Base-by-base conservation (phyloP, 2,888 invertebrate species). In the Phaonia tiefii region DNA sequence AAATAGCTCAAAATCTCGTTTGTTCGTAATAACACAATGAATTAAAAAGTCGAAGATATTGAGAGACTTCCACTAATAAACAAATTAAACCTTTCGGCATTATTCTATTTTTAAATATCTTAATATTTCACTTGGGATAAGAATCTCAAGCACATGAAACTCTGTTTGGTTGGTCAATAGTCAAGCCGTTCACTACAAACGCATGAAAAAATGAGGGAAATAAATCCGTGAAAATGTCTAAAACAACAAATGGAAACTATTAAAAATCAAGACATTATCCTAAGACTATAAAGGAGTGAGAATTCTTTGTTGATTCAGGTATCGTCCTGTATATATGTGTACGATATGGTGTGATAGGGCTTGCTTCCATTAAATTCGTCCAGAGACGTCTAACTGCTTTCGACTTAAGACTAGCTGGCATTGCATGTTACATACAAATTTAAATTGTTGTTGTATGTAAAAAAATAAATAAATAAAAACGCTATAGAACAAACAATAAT, bases 401-500 rank as follows among this genome's bases (percentile, higher is more conserved):
- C 56, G 58, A 58, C 79, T 75, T 71, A 79, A 79, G 70, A 70
- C 76, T 73, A 70, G 79, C 73, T 74, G 65, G 79, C 44, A 31
- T 76, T 79, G 78, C 82, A 82, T 82, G 79, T 79, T 73, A 49
- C 72, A 82, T 76, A 76, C 79, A 66, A 74, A 82, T 76, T 79
- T 73, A 79, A 76, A 76, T 54, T 75, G 69, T 73, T 73, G 58
- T 67, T 73, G 51, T 72, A 51, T 65, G 70, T 22, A 72, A n/a
- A n/a, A n/a, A n/a, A n/a, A n/a, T n/a, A n/a, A n/a, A n/a, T n/a
- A 15, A 66, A 51, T 26, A 3, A 5, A 31, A 63, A 17, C 60
- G 31, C 31, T 31, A 42, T 44, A 65, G 20, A 46, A 74, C 49
- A 25, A 73, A 65, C 22, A 42, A 46, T 39, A 63, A 42, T 42